Evolutionary conservation across 1,140 invertebrate genomes (phyloP).

Genomic region (Scaptomyza graminum): DNA sequence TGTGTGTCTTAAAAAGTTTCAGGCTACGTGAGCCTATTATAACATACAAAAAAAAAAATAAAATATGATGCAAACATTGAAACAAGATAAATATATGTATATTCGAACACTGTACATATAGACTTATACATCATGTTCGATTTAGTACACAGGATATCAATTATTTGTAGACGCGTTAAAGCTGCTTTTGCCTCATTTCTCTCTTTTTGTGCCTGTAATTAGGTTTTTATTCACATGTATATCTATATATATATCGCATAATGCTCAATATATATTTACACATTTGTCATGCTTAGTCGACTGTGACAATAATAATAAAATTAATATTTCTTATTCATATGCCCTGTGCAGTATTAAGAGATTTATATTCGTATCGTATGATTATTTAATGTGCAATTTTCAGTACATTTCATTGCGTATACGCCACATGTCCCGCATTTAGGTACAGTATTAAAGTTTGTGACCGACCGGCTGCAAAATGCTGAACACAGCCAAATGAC

Average conservation of each 20-base stretch:
- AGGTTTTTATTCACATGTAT: too few relatives aligned
- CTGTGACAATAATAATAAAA: constrained; percentile 2
- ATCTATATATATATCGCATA: not conserved
- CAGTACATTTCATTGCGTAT: constrained; percentile 27
- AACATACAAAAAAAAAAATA: constrained; percentile 39
- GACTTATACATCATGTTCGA: not conserved
- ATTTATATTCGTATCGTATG: constrained; percentile 44
- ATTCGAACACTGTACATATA: constrained; percentile 6
- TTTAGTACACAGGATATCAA: not conserved
- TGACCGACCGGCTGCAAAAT: not conserved
- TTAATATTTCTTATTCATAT: not conserved
- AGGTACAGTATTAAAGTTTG: too few relatives aligned
- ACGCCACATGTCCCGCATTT: constrained; percentile 39
- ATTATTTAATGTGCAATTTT: constrained; percentile 29
- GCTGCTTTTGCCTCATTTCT: constrained; percentile 5
- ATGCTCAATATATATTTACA: not conserved
- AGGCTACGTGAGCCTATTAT: constrained; percentile 45
- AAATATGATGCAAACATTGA: not conserved
- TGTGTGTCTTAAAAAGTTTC: constrained; percentile 48
- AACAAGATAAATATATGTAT: too few relatives aligned
- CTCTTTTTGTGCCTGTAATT: constrained; percentile 1
- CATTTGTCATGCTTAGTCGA: not conserved
- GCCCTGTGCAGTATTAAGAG: constrained; percentile 13
- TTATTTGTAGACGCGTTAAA: not conserved
- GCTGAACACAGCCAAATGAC: constrained; percentile 26